Evolutionary conservation across 2,888 invertebrate genomes (phyloP), one percentile per base, ranked within the genome.

Genomic region (Cepaea hortensis): DNA sequence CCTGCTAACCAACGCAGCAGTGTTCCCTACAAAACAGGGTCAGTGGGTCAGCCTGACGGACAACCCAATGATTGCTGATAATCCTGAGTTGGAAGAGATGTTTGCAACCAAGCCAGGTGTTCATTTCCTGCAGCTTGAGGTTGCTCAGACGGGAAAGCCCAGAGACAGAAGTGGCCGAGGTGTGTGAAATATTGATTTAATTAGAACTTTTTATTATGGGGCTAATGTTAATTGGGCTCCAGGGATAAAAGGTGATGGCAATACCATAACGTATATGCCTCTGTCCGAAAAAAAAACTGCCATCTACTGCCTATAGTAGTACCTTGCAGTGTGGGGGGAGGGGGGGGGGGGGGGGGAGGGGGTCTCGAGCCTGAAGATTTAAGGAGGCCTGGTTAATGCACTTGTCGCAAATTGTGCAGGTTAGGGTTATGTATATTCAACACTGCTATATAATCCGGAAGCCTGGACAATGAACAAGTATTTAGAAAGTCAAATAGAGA

Each of bases 11-110:
- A 84, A 85, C 0, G 84, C 87, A 55, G 91, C 91, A 86, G 90
- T 93, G 23, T 90, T 94, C 35, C 92, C 92, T 23, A 91, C 92
- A 9, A 93, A 91, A 86, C 86, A 86, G 15, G 89, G 90, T 15
- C 73, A 88, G 23, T 93, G 93, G 93, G 92, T 93, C 20, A 89
- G 90, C 23, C 85, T 92, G 20, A 89, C 88, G 6, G 91, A 93
- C n/a, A 85, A 89, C 23, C 93, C 93, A n/a, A 89, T 94, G 90
- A 90, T 94, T 81, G 90, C 92, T 15, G 93, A 94, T 86, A 91
- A 91, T 81, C 85, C 85, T 1, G 91, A 92, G 73, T 87, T 91
- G 84, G 92, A 92, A 87, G 89, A 91, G 81, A 91, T 92, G 91
- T 93, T 93, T 87, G 35, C 61, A 9, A 89, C 87, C 48, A 91